Evolutionary conservation across 2,797 vertebrate species (phyloP).

Genomic region (Catostomus latipinnis): DNA sequence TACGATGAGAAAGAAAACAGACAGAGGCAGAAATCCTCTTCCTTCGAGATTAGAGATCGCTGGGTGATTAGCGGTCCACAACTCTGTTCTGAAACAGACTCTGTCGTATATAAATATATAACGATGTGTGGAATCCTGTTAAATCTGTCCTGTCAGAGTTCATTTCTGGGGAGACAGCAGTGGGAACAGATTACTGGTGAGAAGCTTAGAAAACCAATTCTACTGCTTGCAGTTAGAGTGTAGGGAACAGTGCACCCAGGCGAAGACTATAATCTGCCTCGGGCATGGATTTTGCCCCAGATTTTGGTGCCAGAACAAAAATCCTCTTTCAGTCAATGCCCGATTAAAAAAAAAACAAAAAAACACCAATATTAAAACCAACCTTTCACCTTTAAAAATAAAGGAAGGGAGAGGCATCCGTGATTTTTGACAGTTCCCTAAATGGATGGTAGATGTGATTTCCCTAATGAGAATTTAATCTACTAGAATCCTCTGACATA

Average conservation of each 20-base stretch:
- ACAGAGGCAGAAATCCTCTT: slow-evolving; percentile 7
- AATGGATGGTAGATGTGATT: slow-evolving; percentile 26
- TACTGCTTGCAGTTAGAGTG: slow-evolving; percentile 23
- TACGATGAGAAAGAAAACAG: neutral
- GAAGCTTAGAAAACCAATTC: slow-evolving; percentile 53
- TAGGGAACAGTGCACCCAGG: slow-evolving; percentile 13
- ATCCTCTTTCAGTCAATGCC: slow-evolving; percentile 30
- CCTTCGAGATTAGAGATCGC: slow-evolving; percentile 43
- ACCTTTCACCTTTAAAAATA: slow-evolving; percentile 31
- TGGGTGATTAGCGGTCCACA: slow-evolving; percentile 78
- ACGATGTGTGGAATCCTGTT: slow-evolving; percentile 50
- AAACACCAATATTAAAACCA: neutral
- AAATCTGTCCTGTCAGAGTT: slow-evolving; percentile 54
- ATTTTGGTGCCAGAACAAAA: slow-evolving; percentile 38
- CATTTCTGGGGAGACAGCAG: slow-evolving; percentile 47
- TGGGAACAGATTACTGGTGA: slow-evolving; percentile 51
- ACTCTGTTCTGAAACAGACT: slow-evolving; percentile 32
- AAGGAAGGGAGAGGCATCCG: neutral
- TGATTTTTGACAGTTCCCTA: neutral
- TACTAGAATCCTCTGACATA: slow-evolving; percentile 11
- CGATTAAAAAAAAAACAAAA: neutral
- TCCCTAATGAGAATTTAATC: slow-evolving; percentile 34
- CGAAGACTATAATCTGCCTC: slow-evolving; percentile 41
- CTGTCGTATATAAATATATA: slow-evolving; percentile 41
- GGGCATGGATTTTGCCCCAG: slow-evolving; percentile 38